Conservation (phyloP, 2,113 vertebrate species). For the Solea solea region DNA sequence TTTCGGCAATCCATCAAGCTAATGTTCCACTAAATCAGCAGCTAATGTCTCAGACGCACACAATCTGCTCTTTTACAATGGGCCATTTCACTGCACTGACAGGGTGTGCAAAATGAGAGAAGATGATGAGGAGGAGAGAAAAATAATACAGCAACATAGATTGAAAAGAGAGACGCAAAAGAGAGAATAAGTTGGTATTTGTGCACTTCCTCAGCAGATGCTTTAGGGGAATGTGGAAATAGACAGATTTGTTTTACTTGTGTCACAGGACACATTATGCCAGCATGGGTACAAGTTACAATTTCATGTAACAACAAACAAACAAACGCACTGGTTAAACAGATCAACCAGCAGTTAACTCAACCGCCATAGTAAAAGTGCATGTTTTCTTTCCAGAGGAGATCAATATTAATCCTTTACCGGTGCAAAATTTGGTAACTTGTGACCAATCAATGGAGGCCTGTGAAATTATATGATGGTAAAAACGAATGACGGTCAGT, state of each 20-base stretch:
- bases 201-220: slow-evolving; percentile 12
- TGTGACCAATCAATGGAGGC: no score
- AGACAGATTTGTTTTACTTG: slow-evolving; percentile 18
- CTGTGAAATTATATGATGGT: no score
- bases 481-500: no score
- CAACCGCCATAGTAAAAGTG: no score
- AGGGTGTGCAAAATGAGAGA: slow-evolving; percentile 43
- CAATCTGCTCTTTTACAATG: slow-evolving; percentile 70
- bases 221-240: slow-evolving; percentile 11
- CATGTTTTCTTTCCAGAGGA: no score
- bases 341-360: no score
- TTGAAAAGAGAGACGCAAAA: slow-evolving; percentile 19
- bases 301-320: slow-evolving; percentile 1
- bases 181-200: slow-evolving; percentile 18
- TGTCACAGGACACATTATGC: no score
- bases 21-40: slow-evolving; percentile 81
- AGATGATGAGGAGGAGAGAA: slow-evolving; percentile 41
- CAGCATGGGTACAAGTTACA: neutral
- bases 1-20: slow-evolving; percentile 77
- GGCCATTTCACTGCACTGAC: slow-evolving; percentile 70
- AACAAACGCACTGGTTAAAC: neutral
- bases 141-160: slow-evolving; percentile 23
- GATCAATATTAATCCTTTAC: no score
- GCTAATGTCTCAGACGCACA: slow-evolving; percentile 75
- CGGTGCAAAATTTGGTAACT: no score